phyloP scores from a whole-genome alignment of 2,113 vertebrate genomes.

The Ptilonorhynchus violaceus region DNA sequence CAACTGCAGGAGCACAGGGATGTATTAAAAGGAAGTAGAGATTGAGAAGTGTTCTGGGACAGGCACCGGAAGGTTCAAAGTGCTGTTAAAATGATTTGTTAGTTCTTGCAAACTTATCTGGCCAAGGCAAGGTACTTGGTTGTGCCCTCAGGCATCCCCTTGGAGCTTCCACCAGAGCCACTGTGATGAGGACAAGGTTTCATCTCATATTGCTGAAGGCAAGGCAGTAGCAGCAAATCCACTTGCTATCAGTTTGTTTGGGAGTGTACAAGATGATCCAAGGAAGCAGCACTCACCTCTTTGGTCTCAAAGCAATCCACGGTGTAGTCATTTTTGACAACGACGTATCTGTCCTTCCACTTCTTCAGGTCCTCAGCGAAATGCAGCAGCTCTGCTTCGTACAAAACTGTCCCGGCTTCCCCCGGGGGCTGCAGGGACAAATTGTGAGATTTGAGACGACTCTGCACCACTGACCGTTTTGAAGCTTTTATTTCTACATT shows the following conservation, averaged over 20 bases:
- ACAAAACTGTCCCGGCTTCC: slow-evolving; percentile 72
- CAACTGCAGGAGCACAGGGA: background rate
- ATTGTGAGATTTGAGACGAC: background rate
- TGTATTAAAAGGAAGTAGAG: background rate
- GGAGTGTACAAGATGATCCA: fast-evolving
- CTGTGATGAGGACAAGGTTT: fast-evolving
- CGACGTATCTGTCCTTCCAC: slow-evolving; percentile 86
- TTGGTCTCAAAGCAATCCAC: slow-evolving; percentile 87
- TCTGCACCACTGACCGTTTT: background rate
- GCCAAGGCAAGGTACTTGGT: background rate
- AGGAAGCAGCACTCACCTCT: slow-evolving; percentile 74
- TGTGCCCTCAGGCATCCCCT: background rate
- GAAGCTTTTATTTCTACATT: background rate
- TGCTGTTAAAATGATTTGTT: background rate
- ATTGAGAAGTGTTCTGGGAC: background rate
- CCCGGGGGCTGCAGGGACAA: slow-evolving; percentile 63
- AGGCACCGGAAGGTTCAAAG: background rate
- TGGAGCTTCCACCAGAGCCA: background rate
- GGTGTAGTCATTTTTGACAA: slow-evolving; percentile 83
- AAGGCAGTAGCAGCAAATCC: background rate
- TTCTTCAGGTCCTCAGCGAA: slow-evolving; percentile 84
- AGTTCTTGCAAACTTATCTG: fast-evolving
- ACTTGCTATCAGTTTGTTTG: background rate
- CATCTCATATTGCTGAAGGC: background rate
- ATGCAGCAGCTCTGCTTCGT: slow-evolving; percentile 77